A percentile compares a stretch with the other conserved stretches of the same genome.
Evolutionary conservation across 2,888 invertebrate genomes (phyloP).

Genomic region (Zonitis immaculata): DNA sequence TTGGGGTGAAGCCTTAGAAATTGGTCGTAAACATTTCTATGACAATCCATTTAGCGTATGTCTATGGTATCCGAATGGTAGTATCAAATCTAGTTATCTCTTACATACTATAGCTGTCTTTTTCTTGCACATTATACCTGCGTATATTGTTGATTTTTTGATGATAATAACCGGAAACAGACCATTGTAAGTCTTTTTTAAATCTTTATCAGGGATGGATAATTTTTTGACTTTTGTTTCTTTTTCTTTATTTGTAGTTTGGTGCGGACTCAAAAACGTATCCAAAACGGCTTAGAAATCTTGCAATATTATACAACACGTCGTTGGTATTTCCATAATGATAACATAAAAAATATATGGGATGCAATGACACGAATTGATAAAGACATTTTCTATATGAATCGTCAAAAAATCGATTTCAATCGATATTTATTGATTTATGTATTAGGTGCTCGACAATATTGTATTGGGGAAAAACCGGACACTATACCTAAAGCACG

Average conservation of each 20-base stretch:
- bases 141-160: slow-evolving; percentile 69
- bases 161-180: slow-evolving; percentile 64
- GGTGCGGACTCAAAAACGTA: slow-evolving; percentile 60
- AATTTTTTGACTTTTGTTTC: background rate
- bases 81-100: slow-evolving; percentile 62
- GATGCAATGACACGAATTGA: slow-evolving; percentile 54
- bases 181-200: slow-evolving; percentile 66
- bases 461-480: slow-evolving; percentile 77
- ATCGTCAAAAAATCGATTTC: slow-evolving; percentile 55
- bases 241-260: slow-evolving; percentile 48
- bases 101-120: slow-evolving; percentile 63
- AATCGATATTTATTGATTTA: slow-evolving; percentile 64
- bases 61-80: slow-evolving; percentile 76
- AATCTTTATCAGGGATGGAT: too few relatives aligned
- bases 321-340: slow-evolving; percentile 72
- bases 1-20: slow-evolving; percentile 78
- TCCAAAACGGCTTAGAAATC: slow-evolving; percentile 59
- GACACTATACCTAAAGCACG: slow-evolving; percentile 70
- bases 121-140: slow-evolving; percentile 71
- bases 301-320: slow-evolving; percentile 77
- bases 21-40: slow-evolving; percentile 57
- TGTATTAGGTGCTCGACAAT: slow-evolving; percentile 78
- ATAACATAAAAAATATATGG: slow-evolving; percentile 55
- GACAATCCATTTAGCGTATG: slow-evolving; percentile 72
- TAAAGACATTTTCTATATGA: slow-evolving; percentile 57